Conservation (phyloP, 2,113 vertebrate species). For the Odontesthes bonariensis region DNA sequence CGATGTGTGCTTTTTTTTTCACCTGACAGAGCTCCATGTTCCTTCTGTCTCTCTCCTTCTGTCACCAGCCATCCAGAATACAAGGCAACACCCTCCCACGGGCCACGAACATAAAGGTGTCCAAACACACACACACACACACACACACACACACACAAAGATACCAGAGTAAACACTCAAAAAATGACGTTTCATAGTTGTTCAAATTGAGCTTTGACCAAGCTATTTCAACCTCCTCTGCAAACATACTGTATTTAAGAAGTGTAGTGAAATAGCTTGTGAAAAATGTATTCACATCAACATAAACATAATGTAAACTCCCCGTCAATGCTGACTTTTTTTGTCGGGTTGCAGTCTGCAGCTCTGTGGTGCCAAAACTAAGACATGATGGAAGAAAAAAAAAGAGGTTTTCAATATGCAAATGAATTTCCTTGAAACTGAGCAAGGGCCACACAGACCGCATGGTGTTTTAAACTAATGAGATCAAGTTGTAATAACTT, state of each 20-base stretch:
- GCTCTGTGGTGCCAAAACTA: too few relatives aligned
- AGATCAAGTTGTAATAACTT: background rate
- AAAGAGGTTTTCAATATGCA: background rate
- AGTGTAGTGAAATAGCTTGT: too few relatives aligned
- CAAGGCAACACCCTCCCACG: constrained; percentile 61
- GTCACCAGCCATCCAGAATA: constrained; percentile 79
- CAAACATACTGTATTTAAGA: too few relatives aligned
- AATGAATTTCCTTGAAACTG: background rate
- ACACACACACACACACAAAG: constrained; percentile 2
- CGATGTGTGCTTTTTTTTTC: background rate
- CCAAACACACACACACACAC: constrained; percentile 16
- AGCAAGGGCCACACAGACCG: background rate
- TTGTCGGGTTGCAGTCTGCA: too few relatives aligned
- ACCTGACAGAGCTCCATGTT: background rate
- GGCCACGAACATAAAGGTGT: constrained; percentile 66
- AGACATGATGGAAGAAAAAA: background rate
- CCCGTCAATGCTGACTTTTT: too few relatives aligned
- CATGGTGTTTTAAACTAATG: background rate
- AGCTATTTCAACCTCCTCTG: too few relatives aligned
- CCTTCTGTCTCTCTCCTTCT: constrained; percentile 15
- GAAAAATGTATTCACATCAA: background rate
- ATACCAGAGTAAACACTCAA: too few relatives aligned
- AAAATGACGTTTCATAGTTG: too few relatives aligned
- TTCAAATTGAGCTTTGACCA: too few relatives aligned
- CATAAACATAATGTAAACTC: background rate